Evolutionary conservation across 2,113 vertebrate species (phyloP), one percentile per base, ranked within the genome.

Genomic region (Podarcis raffonei): DNA sequence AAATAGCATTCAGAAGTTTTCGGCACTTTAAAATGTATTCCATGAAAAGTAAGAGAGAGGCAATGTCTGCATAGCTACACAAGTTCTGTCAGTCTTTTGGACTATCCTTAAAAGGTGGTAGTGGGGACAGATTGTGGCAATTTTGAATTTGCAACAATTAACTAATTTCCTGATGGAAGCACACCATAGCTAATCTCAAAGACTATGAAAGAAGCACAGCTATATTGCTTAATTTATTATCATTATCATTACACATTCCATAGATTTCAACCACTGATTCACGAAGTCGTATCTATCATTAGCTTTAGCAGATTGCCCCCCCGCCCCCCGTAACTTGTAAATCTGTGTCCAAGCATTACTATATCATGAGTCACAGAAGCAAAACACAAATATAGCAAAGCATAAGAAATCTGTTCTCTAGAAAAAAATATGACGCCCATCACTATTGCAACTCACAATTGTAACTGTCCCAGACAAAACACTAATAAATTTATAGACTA

Each of bases 291-390:
- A 35, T 59, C 39, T 74, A 91, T 65, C 39, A 90, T 86, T 48
- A 85, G 88, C 66, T 84, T 48, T 65, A 87, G 76, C 87, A 87
- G 18, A 81, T 22, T 88, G 23, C 35, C 74, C 39, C 0, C 8
- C 35, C 66, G 48, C 0, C 0, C 8, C 22, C 20, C 5, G 13
- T 65, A 86, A 65, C 71, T n/a, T 81, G 15, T 75, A 18, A 83
- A 86, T 20, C 22, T 15, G 84, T 0, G 0, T 66, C 85, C 30
- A 80, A 53, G 30, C 30, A 18, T 71, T 84, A 90, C 32, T 76
- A 77, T 42, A 30, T 77, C 71, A 85, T 74, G 25, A 87, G 48
- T 88, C 57, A 77, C 25, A 82, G 90, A 0, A 81, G 39, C 57
- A 81, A 80, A 16, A 86, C 1, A 80, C 20, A 86, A 1, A 77